A percentile compares a stretch with the other conserved stretches of the same genome.
Evolutionary conservation across 2,888 invertebrate genomes (phyloP).

Genomic region (Rapana venosa): DNA sequence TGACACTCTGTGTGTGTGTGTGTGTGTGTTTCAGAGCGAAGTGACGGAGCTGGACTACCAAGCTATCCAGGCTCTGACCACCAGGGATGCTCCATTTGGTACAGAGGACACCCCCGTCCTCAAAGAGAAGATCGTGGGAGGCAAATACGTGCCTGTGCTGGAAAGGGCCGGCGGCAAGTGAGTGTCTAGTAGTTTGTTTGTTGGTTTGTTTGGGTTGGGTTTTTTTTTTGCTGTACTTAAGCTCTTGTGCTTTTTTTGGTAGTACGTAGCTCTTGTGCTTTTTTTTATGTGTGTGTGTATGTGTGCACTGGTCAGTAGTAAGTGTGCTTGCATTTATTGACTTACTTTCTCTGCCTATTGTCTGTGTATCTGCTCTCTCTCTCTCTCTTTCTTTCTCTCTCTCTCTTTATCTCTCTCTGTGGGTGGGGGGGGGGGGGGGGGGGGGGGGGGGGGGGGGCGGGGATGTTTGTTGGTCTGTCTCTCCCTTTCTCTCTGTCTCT

Average conservation of each 20-base stretch:
- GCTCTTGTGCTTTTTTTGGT: not conserved
- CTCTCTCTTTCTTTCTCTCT: too few relatives aligned
- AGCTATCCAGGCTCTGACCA: constrained; percentile 52
- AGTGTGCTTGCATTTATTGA: too few relatives aligned
- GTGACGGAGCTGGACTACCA: constrained; percentile 58
- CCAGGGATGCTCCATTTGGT: constrained; percentile 71
- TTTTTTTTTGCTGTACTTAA: too few relatives aligned
- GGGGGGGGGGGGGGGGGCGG: not conserved
- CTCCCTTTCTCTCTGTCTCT: not conserved
- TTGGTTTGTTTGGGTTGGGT: not conserved
- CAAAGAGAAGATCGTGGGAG: constrained; percentile 68
- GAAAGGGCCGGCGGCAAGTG: constrained; percentile 55
- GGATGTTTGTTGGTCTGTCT: not conserved
- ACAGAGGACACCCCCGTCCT: constrained; percentile 65
- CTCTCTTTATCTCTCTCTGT: too few relatives aligned
- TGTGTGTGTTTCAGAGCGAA: constrained; percentile 60
- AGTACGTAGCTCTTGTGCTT: not conserved
- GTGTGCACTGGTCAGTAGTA: too few relatives aligned
- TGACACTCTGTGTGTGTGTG: not conserved
- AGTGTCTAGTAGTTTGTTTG: constrained; percentile 34
- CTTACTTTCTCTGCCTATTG: too few relatives aligned
- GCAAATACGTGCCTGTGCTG: constrained; percentile 62
- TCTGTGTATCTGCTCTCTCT: not conserved
- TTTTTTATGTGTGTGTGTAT: too few relatives aligned
- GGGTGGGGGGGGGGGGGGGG: not conserved